These are phyloP conservation scores for Drosophila ambigua DNA, from an alignment of 1,140 invertebrate genomes.

Conservation along the genomic window DNA sequence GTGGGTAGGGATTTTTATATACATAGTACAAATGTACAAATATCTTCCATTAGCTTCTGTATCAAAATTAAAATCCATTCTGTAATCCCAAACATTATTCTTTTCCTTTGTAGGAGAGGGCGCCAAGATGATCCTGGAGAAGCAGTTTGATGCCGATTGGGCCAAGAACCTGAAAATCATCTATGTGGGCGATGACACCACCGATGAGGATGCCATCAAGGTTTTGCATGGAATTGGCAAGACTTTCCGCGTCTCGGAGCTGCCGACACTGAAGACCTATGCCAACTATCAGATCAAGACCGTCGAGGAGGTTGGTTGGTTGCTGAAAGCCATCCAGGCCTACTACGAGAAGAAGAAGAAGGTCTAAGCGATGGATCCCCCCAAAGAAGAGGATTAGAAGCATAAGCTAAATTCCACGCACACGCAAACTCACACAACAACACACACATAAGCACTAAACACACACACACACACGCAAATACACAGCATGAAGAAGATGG, in stretches of 20 bases:
- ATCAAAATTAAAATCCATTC: neutral
- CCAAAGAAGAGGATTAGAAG: constrained; percentile 45
- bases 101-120: constrained; percentile 87
- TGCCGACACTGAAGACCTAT: constrained; percentile 92
- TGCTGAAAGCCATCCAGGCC: constrained; percentile 93
- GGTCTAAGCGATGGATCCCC: constrained; percentile 44
- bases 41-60: neutral
- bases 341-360: constrained; percentile 83
- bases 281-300: constrained; percentile 93
- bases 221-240: constrained; percentile 95
- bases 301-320: constrained; percentile 93
- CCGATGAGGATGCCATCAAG: constrained; percentile 95
- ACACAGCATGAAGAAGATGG: neutral
- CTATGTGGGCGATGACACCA: constrained; percentile 94
- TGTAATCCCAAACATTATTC: neutral
- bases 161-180: constrained; percentile 94
- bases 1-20: too few species aligned
- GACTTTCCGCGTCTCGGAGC: constrained; percentile 93
- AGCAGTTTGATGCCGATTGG: constrained; percentile 95
- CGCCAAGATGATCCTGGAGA: constrained; percentile 94
- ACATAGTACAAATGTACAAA: too few species aligned
- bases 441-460: constrained; percentile 24
- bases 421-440: constrained; percentile 38
- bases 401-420: constrained; percentile 77
- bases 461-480: constrained; percentile 3